These are phyloP conservation scores for Drosophila chauvacae DNA, from an alignment of 1,140 invertebrate species.

Conservation along the genomic window DNA sequence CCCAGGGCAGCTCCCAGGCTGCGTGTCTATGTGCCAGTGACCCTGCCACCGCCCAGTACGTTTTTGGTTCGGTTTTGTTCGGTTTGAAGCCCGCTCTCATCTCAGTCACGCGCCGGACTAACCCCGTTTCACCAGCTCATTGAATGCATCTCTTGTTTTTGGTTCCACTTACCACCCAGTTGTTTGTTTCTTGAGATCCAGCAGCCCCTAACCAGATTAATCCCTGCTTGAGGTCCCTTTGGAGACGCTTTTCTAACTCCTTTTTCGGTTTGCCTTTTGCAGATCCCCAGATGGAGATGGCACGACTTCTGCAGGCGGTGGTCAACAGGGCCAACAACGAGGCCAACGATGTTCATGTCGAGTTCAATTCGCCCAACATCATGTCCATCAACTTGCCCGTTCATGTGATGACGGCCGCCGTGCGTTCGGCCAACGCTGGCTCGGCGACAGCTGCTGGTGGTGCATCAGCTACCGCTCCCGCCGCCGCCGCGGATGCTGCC, in stretches of 20 bases:
- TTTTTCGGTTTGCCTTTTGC: constrained; percentile 21
- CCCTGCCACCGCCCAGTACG: constrained; percentile 67
- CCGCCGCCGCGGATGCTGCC: constrained; percentile 4
- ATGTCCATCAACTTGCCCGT: constrained; percentile 81
- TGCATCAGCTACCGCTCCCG: background rate
- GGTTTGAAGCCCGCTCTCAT: background rate
- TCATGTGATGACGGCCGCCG: constrained; percentile 80
- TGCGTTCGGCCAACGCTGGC: constrained; percentile 58
- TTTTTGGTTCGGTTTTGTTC: constrained; percentile 26
- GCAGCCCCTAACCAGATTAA: constrained; percentile 7
- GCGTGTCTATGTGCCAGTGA: constrained; percentile 68
- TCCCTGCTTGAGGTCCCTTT: background rate
- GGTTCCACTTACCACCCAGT: constrained; percentile 7
- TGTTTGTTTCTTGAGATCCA: constrained; percentile 4
- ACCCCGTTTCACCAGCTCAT: constrained; percentile 2
- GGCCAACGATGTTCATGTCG: constrained; percentile 66
- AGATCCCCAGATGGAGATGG: constrained; percentile 80
- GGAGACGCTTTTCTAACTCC: background rate
- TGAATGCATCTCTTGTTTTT: constrained; percentile 9
- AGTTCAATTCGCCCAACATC: constrained; percentile 77
- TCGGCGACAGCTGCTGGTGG: background rate
- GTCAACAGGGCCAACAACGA: constrained; percentile 72
- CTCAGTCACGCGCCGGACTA: constrained; percentile 15
- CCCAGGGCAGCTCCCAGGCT: constrained; percentile 51
- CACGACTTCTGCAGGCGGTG: constrained; percentile 87